phyloP scores from a whole-genome alignment of 2,113 vertebrate species.

The Taxidea taxus region DNA sequence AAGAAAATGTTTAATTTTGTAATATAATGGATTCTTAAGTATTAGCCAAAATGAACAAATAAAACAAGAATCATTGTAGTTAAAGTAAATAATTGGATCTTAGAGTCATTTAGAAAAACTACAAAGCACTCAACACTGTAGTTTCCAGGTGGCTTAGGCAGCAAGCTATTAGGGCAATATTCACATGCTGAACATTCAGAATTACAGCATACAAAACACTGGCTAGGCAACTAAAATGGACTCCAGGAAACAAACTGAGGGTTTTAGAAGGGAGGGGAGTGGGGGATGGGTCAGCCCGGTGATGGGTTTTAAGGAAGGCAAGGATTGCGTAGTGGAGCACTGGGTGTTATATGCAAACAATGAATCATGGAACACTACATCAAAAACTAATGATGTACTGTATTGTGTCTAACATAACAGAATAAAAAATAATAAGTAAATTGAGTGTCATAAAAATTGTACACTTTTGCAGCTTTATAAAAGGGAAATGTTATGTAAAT shows the following conservation, averaged over 20 bases:
- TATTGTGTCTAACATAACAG: too few relatives aligned
- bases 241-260: too few relatives aligned
- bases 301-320: too few relatives aligned
- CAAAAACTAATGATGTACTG: too few relatives aligned
- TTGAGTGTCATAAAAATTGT: background rate
- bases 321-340: too few relatives aligned
- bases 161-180: background rate
- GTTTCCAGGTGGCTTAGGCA: background rate
- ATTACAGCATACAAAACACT: background rate
- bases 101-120: background rate
- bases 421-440: too few relatives aligned
- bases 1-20: background rate
- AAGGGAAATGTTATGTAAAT: background rate
- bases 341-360: too few relatives aligned
- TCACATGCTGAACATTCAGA: background rate
- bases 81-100: background rate
- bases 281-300: too few relatives aligned
- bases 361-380: too few relatives aligned
- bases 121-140: background rate
- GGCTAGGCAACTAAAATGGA: background rate
- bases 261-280: too few relatives aligned
- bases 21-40: background rate
- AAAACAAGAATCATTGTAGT: background rate
- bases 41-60: constrained; percentile 27
- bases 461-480: background rate